These are phyloP conservation scores for Idaea aversata DNA, from an alignment of 2,888 invertebrate genomes.

Conservation along the genomic window DNA sequence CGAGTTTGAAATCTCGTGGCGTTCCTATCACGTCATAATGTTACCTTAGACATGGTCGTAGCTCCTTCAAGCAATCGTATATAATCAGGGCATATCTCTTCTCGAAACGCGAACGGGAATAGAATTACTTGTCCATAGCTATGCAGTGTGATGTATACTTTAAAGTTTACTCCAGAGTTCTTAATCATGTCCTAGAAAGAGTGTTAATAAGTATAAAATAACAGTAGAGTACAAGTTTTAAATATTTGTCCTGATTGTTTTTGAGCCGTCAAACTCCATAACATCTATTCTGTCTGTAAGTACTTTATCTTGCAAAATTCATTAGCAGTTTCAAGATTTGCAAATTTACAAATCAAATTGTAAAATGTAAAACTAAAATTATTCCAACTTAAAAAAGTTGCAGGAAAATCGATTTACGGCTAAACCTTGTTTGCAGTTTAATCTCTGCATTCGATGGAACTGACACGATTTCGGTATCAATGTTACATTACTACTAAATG, in stretches of 20 bases:
- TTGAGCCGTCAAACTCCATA: too few relatives aligned
- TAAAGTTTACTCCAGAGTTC: constrained; percentile 53
- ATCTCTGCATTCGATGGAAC: constrained; percentile 56
- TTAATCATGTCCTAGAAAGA: constrained; percentile 53
- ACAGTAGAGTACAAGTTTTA: too few relatives aligned
- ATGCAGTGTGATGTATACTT: constrained; percentile 67
- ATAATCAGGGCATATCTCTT: constrained; percentile 61
- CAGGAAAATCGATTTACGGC: constrained; percentile 63
- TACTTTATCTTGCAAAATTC: too few relatives aligned
- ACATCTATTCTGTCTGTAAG: too few relatives aligned
- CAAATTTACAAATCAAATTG: too few relatives aligned
- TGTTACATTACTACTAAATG: constrained; percentile 58
- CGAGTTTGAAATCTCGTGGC: background rate
- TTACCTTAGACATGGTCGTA: constrained; percentile 67
- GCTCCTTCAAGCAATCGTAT: constrained; percentile 64
- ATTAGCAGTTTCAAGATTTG: too few relatives aligned
- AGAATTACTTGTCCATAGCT: constrained; percentile 69
- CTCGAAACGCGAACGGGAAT: constrained; percentile 60
- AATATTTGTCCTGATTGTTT: too few relatives aligned
- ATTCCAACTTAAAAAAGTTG: constrained; percentile 37
- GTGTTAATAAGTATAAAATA: background rate
- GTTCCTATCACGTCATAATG: background rate
- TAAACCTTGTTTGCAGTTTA: constrained; percentile 71
- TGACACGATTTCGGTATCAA: constrained; percentile 71
- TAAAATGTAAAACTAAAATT: background rate